Evolutionary conservation across 2,888 invertebrate species (phyloP), one percentile per base, ranked within the genome.

Genomic region (Acleris emargana): DNA sequence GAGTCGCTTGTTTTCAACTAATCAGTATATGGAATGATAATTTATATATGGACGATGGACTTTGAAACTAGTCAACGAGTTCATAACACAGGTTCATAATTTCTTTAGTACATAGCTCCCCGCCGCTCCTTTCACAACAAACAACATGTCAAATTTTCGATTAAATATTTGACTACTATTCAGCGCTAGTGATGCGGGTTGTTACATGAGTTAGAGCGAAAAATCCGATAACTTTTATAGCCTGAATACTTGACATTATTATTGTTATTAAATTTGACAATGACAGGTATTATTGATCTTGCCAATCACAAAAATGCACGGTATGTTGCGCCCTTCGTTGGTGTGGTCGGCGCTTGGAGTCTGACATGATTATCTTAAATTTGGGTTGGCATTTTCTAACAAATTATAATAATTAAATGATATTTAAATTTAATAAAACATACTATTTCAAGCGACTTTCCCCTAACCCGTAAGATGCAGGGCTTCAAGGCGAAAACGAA

Each of bases 61-160:
- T 67, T 67, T 67, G 66, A 25, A 57, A 61, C 66, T 66, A n/a
- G 28, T 32, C 32, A 32, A 32, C 32, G 32, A 32, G 32, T 32
- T 32, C 32, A 32, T 32, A 32, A 32, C 32, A 32, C 32, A 32
- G 59, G 64, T 60, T 55, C 13, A 32, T 25, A 17, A 55, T 50
- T 50, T 43, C 53, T 50, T 57, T 57, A 45, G 28, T 32, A 49
- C 50, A 32, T 17, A 20, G 43, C 43, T 43, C 54, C 49, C 38
- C 9, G 11, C 11, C 52, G 11, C 6, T 2, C 28, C 57, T 62
- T 58, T 61, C 67, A 67, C 67, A 61, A 67, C 58, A 64, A 62
- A 64, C 64, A 64, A 64, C n/a, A 43, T n/a, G 25, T 22, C 45
- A n/a, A 57, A 13, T 16, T 54, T 2, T 32, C 28, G 3, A 20